Evolutionary conservation across 2,888 invertebrate genomes (phyloP).

Genomic region (Leptopterna dolabrata): DNA sequence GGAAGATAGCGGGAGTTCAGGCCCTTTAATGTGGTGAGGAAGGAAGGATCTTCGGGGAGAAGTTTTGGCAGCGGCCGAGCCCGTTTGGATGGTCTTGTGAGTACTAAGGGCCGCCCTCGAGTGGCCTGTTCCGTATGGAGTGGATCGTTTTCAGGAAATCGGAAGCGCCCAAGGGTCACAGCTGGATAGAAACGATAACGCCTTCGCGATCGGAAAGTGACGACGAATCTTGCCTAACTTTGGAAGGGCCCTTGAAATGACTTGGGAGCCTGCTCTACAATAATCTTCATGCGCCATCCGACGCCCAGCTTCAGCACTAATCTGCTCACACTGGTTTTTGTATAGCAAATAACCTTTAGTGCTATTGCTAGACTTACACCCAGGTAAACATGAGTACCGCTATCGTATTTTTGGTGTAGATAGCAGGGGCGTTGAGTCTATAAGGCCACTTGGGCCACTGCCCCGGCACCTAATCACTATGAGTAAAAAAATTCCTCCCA

Average conservation of each 20-base stretch:
- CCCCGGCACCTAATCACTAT: too few species aligned
- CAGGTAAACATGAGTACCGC: too few species aligned
- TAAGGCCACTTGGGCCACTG: too few species aligned
- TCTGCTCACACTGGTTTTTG: too few species aligned
- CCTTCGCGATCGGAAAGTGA: not conserved
- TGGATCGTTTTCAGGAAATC: slow-evolving; percentile 5
- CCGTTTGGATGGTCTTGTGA: not conserved
- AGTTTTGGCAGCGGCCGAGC: not conserved
- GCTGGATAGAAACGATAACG: not conserved
- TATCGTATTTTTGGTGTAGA: too few species aligned
- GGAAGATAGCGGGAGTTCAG: slow-evolving; percentile 11
- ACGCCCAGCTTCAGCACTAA: too few species aligned
- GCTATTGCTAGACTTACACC: too few species aligned
- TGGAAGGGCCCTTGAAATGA: not conserved
- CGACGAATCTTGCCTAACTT: not conserved
- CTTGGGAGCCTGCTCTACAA: too few species aligned
- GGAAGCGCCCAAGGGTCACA: not conserved
- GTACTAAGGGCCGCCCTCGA: not conserved
- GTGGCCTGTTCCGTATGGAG: not conserved
- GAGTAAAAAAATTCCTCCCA: too few species aligned
- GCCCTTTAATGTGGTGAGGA: slow-evolving; percentile 44
- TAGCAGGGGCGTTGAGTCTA: too few species aligned
- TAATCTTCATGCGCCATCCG: too few species aligned
- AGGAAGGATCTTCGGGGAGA: slow-evolving; percentile 27
- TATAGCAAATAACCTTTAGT: too few species aligned